phyloP scores from a whole-genome alignment of 2,113 vertebrate species.

The Thymallus thymallus region DNA sequence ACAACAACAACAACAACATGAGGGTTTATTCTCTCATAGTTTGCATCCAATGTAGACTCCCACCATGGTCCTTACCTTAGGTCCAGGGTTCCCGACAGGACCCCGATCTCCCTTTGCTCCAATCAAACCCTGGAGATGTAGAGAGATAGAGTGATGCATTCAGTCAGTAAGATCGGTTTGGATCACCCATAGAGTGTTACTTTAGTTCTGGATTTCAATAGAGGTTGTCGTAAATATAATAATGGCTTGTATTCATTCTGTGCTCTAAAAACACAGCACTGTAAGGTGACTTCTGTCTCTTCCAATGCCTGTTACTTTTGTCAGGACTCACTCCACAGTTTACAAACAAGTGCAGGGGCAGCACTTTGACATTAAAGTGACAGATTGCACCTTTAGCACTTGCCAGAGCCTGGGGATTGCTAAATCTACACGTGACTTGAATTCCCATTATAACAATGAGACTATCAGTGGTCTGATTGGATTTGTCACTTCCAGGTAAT shows the following conservation, averaged over 20 bases:
- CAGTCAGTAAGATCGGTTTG: too few relatives aligned
- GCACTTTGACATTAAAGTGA: too few relatives aligned
- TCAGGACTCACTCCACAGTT: too few relatives aligned
- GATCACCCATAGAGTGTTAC: too few relatives aligned
- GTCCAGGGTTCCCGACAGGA: constrained; percentile 75
- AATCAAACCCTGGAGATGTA: constrained; percentile 79
- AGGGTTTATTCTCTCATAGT: not conserved
- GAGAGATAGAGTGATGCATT: not conserved
- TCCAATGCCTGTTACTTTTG: too few relatives aligned
- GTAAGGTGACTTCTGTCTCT: too few relatives aligned
- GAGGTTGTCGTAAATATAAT: too few relatives aligned
- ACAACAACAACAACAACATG: not conserved
- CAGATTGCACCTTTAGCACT: too few relatives aligned
- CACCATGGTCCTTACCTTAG: constrained; percentile 75
- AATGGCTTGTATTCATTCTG: too few relatives aligned
- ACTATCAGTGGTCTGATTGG: constrained; percentile 21
- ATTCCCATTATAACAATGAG: constrained; percentile 1
- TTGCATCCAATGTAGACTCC: not conserved
- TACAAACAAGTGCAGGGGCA: too few relatives aligned
- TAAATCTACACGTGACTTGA: constrained; percentile 11
- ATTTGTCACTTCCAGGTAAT: constrained; percentile 53
- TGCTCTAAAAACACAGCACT: too few relatives aligned
- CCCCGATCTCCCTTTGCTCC: constrained; percentile 92
- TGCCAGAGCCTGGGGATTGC: not conserved
- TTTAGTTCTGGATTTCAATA: too few relatives aligned